phyloP scores from a whole-genome alignment of 2,888 invertebrate species.

The Hypomecis punctinalis region DNA sequence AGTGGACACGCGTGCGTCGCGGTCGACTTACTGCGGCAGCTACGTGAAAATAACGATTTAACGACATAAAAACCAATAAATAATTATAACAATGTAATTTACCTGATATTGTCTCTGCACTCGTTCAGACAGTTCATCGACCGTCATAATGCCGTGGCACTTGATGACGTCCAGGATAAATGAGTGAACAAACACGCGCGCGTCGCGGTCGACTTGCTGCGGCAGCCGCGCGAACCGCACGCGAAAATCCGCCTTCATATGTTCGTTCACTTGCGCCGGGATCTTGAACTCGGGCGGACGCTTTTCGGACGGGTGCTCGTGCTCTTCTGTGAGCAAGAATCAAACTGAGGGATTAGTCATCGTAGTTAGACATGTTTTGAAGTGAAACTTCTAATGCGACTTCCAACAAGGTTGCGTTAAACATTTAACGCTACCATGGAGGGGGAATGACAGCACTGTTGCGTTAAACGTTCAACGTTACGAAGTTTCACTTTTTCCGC shows the following conservation, averaged over 20 bases:
- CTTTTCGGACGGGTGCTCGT: conserved; percentile 63
- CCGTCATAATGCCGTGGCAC: conserved; percentile 85
- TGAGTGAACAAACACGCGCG: conserved; percentile 88
- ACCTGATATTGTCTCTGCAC: conserved; percentile 96
- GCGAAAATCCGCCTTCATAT: conserved; percentile 77
- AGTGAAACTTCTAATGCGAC: too few species aligned
- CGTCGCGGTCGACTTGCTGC: conserved; percentile 83
- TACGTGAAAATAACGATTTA: too few species aligned
- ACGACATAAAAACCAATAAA: too few species aligned
- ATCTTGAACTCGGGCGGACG: conserved; percentile 71
- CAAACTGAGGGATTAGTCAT: too few species aligned
- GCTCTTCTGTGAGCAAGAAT: conserved; percentile 58
- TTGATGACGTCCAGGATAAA: conserved; percentile 87
- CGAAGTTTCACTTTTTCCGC: too few species aligned
- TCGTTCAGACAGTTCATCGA: conserved; percentile 95
- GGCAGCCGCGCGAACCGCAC: conserved; percentile 71
- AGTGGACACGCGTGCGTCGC: too few species aligned
- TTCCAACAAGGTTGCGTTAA: too few species aligned
- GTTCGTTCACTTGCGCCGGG: conserved; percentile 68
- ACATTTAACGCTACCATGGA: too few species aligned
- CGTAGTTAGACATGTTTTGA: too few species aligned
- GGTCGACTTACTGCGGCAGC: too few species aligned
- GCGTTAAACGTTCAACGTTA: too few species aligned
- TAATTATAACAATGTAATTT: not conserved
- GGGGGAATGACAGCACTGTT: too few species aligned